Conservation (phyloP, 2,888 invertebrate species). For the Eudemis profundana region DNA sequence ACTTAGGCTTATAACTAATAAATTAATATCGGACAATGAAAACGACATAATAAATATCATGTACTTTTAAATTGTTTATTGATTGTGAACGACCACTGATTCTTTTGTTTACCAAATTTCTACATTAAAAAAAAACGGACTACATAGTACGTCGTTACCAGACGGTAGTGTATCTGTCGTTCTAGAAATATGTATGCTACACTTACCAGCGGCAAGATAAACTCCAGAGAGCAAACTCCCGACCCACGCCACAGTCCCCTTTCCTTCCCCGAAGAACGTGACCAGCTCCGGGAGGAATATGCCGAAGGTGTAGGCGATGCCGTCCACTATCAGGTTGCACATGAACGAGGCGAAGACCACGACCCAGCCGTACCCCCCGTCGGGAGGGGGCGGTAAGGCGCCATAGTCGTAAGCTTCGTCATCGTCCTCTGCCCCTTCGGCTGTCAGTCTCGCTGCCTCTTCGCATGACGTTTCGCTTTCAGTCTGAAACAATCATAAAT, state of each 20-base stretch:
- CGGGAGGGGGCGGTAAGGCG: conserved; percentile 94
- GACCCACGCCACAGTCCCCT: conserved; percentile 96
- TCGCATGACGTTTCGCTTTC: conserved; percentile 95
- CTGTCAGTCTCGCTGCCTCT: conserved; percentile 92
- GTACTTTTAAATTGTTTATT: too few relatives aligned
- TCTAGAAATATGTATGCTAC: background rate
- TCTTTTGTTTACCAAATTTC: too few relatives aligned
- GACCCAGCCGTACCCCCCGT: conserved; percentile 97
- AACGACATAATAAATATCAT: too few relatives aligned
- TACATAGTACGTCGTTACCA: too few relatives aligned
- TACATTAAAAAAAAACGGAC: too few relatives aligned
- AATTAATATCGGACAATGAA: too few relatives aligned
- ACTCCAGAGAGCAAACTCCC: conserved; percentile 97
- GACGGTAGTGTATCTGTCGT: too few relatives aligned
- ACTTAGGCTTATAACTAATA: too few relatives aligned
- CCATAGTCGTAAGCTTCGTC: conserved; percentile 88
- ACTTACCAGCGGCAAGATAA: conserved; percentile 95
- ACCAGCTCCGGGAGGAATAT: conserved; percentile 94
- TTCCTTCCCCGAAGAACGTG: conserved; percentile 92
- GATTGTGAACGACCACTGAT: too few relatives aligned
- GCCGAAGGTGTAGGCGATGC: conserved; percentile 99
- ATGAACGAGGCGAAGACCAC: conserved; percentile 98
- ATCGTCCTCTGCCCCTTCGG: conserved; percentile 86
- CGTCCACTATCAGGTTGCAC: conserved; percentile 99
- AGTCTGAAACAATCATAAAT: conserved; percentile 86